These are phyloP conservation scores for Drosophila ananassae DNA, from an alignment of 1,140 invertebrate genomes.

Conservation along the genomic window DNA sequence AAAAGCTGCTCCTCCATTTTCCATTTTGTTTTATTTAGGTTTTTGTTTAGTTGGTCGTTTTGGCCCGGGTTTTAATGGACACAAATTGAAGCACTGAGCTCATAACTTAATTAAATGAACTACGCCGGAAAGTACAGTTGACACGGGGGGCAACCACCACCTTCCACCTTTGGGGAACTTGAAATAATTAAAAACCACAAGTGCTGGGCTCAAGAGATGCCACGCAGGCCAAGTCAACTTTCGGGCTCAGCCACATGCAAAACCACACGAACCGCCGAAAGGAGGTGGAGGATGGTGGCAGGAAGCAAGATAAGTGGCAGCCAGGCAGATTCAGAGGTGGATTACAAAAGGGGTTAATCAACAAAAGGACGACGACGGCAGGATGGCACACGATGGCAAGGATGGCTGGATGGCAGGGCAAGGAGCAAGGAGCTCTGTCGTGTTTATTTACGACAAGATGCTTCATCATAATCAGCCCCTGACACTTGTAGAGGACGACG, in stretches of 20 bases:
- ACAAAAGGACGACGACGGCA: slow-evolving; percentile 16
- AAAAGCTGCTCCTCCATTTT: slow-evolving; percentile 5
- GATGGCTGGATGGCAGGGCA: neutral
- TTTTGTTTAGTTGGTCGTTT: neutral
- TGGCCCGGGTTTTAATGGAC: slow-evolving; percentile 25
- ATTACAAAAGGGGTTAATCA: slow-evolving; percentile 80
- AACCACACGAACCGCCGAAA: slow-evolving; percentile 37
- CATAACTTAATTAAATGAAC: slow-evolving; percentile 59
- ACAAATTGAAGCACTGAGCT: slow-evolving; percentile 39
- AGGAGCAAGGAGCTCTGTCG: slow-evolving; percentile 41
- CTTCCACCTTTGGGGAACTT: slow-evolving; percentile 29
- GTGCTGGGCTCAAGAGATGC: slow-evolving; percentile 48
- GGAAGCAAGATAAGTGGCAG: slow-evolving; percentile 54
- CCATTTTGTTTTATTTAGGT: slow-evolving; percentile 3
- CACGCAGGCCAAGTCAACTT: slow-evolving; percentile 30
- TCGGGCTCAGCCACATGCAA: slow-evolving; percentile 34
- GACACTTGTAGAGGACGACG: slow-evolving; percentile 64
- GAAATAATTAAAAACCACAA: slow-evolving; percentile 79
- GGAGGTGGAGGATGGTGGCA: slow-evolving; percentile 21
- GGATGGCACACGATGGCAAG: neutral
- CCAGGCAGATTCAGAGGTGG: slow-evolving; percentile 26
- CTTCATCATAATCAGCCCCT: slow-evolving; percentile 76
- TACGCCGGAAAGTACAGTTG: slow-evolving; percentile 27
- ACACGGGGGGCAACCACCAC: neutral
- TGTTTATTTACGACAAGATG: slow-evolving; percentile 80